phyloP scores from a whole-genome alignment of 2,888 invertebrate genomes.

The Polia nebulosa region DNA sequence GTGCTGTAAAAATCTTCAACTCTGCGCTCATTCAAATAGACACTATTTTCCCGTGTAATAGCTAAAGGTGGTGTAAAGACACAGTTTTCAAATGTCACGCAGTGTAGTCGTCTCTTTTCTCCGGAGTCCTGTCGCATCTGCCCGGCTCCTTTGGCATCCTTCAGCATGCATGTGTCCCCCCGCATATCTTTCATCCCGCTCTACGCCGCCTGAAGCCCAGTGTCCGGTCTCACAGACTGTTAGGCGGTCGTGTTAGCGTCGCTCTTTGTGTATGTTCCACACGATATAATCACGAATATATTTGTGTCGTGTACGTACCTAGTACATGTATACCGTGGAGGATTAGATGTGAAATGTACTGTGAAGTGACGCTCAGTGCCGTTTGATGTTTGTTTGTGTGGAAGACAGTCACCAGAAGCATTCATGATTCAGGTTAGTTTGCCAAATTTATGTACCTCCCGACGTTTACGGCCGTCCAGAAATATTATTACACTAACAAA shows the following conservation, averaged over 20 bases:
- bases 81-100: constrained; percentile 91
- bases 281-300: constrained; percentile 77
- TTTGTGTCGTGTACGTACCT: constrained; percentile 78
- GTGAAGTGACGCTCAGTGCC: constrained; percentile 86
- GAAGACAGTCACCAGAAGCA: constrained; percentile 79
- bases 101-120: constrained; percentile 91
- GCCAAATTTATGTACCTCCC: constrained; percentile 59
- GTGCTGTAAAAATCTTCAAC: constrained; percentile 62
- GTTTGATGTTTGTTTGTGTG: constrained; percentile 85
- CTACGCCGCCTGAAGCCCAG: constrained; percentile 87
- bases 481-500: constrained; percentile 56
- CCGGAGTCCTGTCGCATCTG: constrained; percentile 90
- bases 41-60: constrained; percentile 57
- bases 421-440: constrained; percentile 90
- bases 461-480: constrained; percentile 47
- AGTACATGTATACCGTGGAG: constrained; percentile 78
- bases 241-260: constrained; percentile 85
- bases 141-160: constrained; percentile 90
- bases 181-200: constrained; percentile 90
- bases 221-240: constrained; percentile 88
- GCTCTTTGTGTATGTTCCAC: constrained; percentile 70
- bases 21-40: constrained; percentile 43
- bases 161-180: constrained; percentile 87
- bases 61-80: constrained; percentile 87
- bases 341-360: constrained; percentile 88